These are phyloP conservation scores for Albula goreensis DNA, from an alignment of 2,113 vertebrate genomes.

Conservation along the genomic window DNA sequence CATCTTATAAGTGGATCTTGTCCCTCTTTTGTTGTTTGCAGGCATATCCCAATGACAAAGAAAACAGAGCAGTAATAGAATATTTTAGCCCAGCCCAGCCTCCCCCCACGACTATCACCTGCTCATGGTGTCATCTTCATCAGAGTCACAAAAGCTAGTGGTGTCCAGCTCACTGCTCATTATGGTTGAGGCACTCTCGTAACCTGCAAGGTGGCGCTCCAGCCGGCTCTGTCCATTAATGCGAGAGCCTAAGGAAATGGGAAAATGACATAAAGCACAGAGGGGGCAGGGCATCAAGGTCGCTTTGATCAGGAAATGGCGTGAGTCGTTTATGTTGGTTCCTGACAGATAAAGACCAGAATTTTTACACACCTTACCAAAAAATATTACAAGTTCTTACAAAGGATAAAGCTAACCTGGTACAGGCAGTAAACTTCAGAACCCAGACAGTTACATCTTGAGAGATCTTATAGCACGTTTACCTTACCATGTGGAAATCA, in stretches of 20 bases:
- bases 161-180: slow-evolving; percentile 89
- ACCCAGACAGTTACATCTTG: too few species aligned
- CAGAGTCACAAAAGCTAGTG: slow-evolving; percentile 86
- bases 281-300: not conserved
- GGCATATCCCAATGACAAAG: too few species aligned
- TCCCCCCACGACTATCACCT: slow-evolving; percentile 56
- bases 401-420: too few species aligned
- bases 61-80: not conserved
- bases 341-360: too few species aligned
- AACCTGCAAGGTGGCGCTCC: slow-evolving; percentile 83
- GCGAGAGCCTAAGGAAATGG: slow-evolving; percentile 58
- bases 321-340: too few species aligned
- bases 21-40: too few species aligned
- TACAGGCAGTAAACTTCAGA: too few species aligned
- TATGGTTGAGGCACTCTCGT: slow-evolving; percentile 84
- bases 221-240: slow-evolving; percentile 74
- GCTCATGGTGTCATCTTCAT: slow-evolving; percentile 88
- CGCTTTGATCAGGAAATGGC: not conserved
- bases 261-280: not conserved
- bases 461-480: too few species aligned
- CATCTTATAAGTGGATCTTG: not conserved
- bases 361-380: too few species aligned
- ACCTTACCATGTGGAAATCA: too few species aligned
- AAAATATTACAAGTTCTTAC: too few species aligned
- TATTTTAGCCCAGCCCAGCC: not conserved